Conservation (phyloP, 2,797 vertebrate species). For the Phoeniculus purpureus region DNA sequence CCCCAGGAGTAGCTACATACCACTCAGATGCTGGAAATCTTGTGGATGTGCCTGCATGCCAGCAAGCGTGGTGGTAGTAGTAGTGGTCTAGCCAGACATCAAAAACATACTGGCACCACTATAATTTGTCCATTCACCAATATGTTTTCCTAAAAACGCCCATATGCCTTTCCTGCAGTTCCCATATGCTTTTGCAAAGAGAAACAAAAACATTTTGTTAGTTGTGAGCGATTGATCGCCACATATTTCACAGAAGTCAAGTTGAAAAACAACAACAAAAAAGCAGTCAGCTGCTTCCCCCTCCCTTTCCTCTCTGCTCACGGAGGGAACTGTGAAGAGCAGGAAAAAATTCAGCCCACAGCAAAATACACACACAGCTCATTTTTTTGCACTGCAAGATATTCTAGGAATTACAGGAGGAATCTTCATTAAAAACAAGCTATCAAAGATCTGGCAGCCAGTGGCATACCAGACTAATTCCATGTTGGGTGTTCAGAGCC, state of each 20-base stretch:
- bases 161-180: constrained; percentile 81
- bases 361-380: constrained; percentile 58
- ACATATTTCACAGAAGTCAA: constrained; percentile 78
- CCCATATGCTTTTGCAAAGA: constrained; percentile 81
- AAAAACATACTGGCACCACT: constrained; percentile 75
- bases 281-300: constrained; percentile 73
- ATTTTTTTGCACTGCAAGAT: constrained; percentile 38
- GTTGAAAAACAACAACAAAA: constrained; percentile 72
- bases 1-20: constrained; percentile 23
- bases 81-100: constrained; percentile 78
- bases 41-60: constrained; percentile 32
- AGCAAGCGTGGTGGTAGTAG: constrained; percentile 50
- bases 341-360: constrained; percentile 60
- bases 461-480: constrained; percentile 50
- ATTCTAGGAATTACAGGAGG: constrained; percentile 67
- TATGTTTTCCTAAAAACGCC: constrained; percentile 78
- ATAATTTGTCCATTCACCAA: constrained; percentile 82
- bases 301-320: constrained; percentile 61
- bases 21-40: constrained; percentile 37
- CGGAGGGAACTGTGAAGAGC: constrained; percentile 64
- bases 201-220: constrained; percentile 83
- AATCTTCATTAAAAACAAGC: constrained; percentile 71
- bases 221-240: constrained; percentile 76
- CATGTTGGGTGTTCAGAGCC: not conserved
- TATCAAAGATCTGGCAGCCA: constrained; percentile 56